Evolutionary conservation across 2,888 invertebrate species (phyloP), one percentile per base, ranked within the genome.

Genomic region (Leptothorax acervorum): DNA sequence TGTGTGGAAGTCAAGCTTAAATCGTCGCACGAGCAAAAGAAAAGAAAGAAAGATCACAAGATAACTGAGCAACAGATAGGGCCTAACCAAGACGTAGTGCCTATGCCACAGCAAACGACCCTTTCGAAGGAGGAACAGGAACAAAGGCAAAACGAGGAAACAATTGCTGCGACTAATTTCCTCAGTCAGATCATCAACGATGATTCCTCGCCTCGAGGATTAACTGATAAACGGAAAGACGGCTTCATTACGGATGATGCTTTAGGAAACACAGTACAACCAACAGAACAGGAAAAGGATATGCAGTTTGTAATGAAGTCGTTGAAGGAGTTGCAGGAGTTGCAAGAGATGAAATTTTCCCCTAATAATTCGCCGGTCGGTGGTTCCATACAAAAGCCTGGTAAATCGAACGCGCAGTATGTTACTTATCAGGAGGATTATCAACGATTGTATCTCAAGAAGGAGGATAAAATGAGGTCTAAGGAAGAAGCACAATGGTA

Each of bases 131-230:
- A 94, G 57, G 94, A 94, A 68, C 94, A 94, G 85, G 94, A 94
- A 74, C 94, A 93, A 63, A 90, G 93, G 31, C 94, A 94, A 81
- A 94, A 94, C 78, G 95, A 95, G 65, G 95, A 95, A 86, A 95
- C 95, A 3, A 93, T 94, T 82, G 95, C 95, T 2, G 95, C 95
- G 23, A 95, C 95, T 9, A 95, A 94, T 89, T 94, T 94, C 62
- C 92, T 95, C n/a, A 95, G 95, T 90, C 95, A 95, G 88, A 94
- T 95, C 62, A 95, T 95, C 66, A 95, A 95, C 76, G 93, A 94
- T 5, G 93, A 93, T 79, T 84, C 85, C 2, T 78, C 88, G n/a
- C 84, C 91, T 15, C 91, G 92, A n/a, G 88, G 86, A 9, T 82
- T 87, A 11, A 73, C 84, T 6, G 93, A 93, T 2, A 93, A 92